Evolutionary conservation across 2,888 invertebrate genomes (phyloP).

Genomic region (Aleiodes alternator): DNA sequence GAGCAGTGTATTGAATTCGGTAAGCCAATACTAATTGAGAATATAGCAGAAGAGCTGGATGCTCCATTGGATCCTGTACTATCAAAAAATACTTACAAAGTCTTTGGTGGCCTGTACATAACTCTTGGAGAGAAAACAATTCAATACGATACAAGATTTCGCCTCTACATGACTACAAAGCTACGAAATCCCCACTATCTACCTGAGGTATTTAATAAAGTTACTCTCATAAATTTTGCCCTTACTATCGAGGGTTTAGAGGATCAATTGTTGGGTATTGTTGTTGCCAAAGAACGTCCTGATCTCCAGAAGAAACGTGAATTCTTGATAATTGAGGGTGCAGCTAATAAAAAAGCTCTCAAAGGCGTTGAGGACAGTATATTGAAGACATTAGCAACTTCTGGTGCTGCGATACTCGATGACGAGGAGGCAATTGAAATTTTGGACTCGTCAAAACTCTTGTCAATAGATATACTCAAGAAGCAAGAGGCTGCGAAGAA

Average conservation of each 20-base stretch:
- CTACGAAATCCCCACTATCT: slow-evolving; percentile 90
- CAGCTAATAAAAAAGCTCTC: slow-evolving; percentile 87
- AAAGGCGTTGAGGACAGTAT: slow-evolving; percentile 92
- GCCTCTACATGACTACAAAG: slow-evolving; percentile 89
- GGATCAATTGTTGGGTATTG: slow-evolving; percentile 89
- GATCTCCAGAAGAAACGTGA: slow-evolving; percentile 89
- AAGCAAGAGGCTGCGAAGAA: slow-evolving; percentile 88
- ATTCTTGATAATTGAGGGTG: slow-evolving; percentile 86
- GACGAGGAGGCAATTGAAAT: slow-evolving; percentile 93
- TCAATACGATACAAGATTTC: slow-evolving; percentile 85
- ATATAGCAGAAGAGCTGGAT: slow-evolving; percentile 86
- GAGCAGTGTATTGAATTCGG: slow-evolving; percentile 87
- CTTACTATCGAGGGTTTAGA: slow-evolving; percentile 88
- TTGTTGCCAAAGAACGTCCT: slow-evolving; percentile 90
- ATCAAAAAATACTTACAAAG: slow-evolving; percentile 84
- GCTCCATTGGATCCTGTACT: slow-evolving; percentile 87
- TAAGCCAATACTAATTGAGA: slow-evolving; percentile 86
- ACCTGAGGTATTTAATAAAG: slow-evolving; percentile 90
- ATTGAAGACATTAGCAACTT: slow-evolving; percentile 86
- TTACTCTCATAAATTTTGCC: slow-evolving; percentile 89
- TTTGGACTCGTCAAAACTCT: slow-evolving; percentile 88
- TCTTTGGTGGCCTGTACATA: slow-evolving; percentile 85
- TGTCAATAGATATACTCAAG: slow-evolving; percentile 88
- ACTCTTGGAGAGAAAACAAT: slow-evolving; percentile 87
- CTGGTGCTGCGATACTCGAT: slow-evolving; percentile 92